Evolutionary conservation across 2,888 invertebrate genomes (phyloP).

Genomic region (Drosophila kuntzei): DNA sequence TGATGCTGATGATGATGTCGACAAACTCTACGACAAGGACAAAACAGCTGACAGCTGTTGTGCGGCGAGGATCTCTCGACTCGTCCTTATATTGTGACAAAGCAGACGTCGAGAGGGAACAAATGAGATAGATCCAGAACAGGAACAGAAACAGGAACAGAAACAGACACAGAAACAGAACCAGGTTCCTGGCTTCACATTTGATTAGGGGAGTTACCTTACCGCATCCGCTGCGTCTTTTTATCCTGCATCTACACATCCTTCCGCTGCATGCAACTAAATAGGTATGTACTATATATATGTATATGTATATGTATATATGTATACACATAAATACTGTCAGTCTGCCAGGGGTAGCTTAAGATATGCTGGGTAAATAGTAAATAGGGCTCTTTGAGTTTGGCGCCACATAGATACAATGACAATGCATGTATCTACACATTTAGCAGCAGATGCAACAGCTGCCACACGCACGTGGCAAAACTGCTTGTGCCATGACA

Average conservation of each 20-base stretch:
- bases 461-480: conserved; percentile 61
- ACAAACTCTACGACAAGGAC: conserved; percentile 26
- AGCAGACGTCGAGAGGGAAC: conserved; percentile 13
- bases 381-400: conserved; percentile 43
- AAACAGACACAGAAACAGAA: background rate
- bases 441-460: conserved; percentile 48
- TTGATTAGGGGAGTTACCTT: conserved; percentile 76
- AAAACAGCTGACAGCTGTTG: conserved; percentile 78
- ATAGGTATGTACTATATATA: conserved; percentile 39
- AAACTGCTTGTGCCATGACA: conserved; percentile 17
- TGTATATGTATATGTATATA: conserved; percentile 17
- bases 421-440: conserved; percentile 3
- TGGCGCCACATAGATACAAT: conserved; percentile 47
- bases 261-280: conserved; percentile 52
- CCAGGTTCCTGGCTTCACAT: conserved; percentile 37
- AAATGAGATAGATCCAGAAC: conserved; percentile 54
- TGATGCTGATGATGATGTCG: conserved; percentile 40
- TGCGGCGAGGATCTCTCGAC: conserved; percentile 57
- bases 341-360: conserved; percentile 43
- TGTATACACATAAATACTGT: conserved; percentile 9
- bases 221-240: conserved; percentile 69
- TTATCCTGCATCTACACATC: conserved; percentile 63
- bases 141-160: background rate
- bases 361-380: conserved; percentile 54
- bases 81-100: conserved; percentile 37